phyloP scores from a whole-genome alignment of 2,888 invertebrate genomes.

The Dasypolia templi region DNA sequence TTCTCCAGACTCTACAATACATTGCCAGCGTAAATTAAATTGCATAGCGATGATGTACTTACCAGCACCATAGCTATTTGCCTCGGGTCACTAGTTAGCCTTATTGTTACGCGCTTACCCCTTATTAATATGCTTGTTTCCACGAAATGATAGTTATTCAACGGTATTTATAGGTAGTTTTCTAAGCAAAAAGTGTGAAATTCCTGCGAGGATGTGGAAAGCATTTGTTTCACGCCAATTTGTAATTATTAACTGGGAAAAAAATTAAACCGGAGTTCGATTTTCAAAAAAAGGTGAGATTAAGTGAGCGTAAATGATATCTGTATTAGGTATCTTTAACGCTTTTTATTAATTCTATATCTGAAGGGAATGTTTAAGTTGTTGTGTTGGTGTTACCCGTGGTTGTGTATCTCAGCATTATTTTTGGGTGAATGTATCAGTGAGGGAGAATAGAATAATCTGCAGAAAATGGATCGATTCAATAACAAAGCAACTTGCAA shows the following conservation, averaged over 20 bases:
- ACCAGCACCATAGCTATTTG: conserved; percentile 17
- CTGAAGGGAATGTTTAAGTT: conserved; percentile 12
- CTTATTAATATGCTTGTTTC: conserved; percentile 43
- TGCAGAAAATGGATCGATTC: background rate
- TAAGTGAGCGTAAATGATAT: conserved; percentile 50
- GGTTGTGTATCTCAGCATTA: background rate
- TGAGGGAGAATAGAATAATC: background rate
- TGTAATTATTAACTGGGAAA: conserved; percentile 42
- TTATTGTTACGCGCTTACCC: conserved; percentile 34
- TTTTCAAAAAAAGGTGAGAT: conserved; percentile 24
- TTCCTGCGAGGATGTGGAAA: conserved; percentile 36
- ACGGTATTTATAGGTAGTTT: conserved; percentile 31
- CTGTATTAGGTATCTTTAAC: conserved; percentile 13
- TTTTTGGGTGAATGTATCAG: too few species aligned
- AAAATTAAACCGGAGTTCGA: conserved; percentile 21
- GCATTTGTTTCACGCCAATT: conserved; percentile 46
- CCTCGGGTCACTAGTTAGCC: conserved; percentile 27
- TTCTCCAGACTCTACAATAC: conserved; percentile 2
- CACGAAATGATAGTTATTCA: conserved; percentile 62
- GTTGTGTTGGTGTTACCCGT: background rate
- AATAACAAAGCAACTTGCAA: background rate
- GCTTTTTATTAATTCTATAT: conserved; percentile 16
- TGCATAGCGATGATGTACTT: conserved; percentile 20
- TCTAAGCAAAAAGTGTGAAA: conserved; percentile 60
- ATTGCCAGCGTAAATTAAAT: conserved; percentile 34